Evolutionary conservation across 2,113 vertebrate genomes (phyloP).

Genomic region (Cavia porcellus): DNA sequence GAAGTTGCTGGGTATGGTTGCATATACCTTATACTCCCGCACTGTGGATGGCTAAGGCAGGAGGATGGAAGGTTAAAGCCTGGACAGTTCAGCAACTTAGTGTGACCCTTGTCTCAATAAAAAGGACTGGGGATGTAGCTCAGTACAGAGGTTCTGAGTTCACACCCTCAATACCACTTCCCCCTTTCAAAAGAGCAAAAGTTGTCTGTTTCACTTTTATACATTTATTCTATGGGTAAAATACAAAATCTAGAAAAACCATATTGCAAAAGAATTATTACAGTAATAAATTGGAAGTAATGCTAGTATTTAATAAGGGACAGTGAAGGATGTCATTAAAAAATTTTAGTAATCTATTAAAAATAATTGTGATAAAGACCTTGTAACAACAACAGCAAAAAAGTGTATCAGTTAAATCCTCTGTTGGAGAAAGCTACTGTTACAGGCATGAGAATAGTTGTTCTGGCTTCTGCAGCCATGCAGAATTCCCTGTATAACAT

Average conservation of each 20-base stretch:
- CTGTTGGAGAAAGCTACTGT: neutral
- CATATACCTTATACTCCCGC: neutral
- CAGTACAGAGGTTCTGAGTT: neutral
- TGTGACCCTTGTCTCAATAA: neutral
- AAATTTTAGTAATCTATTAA: slow-evolving; percentile 6
- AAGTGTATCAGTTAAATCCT: neutral
- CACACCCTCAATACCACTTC: neutral
- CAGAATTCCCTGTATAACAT: neutral
- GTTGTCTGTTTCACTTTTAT: neutral
- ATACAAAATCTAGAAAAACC: neutral
- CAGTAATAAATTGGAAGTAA: neutral
- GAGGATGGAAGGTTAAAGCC: neutral
- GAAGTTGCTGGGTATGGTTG: neutral
- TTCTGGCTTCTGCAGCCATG: neutral
- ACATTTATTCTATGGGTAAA: slow-evolving; percentile 7
- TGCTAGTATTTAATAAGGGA: slow-evolving; percentile 15
- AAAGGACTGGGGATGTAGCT: neutral
- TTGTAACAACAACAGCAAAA: neutral
- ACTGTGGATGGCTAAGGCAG: neutral
- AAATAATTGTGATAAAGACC: slow-evolving; percentile 33
- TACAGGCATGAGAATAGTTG: neutral
- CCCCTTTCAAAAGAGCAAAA: neutral
- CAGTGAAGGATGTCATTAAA: neutral
- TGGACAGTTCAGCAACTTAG: neutral
- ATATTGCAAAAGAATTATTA: slow-evolving; percentile 9